Evolutionary conservation across 2,888 invertebrate genomes (phyloP), one percentile per base, ranked within the genome.

Genomic region (Oligia fasciuncula): DNA sequence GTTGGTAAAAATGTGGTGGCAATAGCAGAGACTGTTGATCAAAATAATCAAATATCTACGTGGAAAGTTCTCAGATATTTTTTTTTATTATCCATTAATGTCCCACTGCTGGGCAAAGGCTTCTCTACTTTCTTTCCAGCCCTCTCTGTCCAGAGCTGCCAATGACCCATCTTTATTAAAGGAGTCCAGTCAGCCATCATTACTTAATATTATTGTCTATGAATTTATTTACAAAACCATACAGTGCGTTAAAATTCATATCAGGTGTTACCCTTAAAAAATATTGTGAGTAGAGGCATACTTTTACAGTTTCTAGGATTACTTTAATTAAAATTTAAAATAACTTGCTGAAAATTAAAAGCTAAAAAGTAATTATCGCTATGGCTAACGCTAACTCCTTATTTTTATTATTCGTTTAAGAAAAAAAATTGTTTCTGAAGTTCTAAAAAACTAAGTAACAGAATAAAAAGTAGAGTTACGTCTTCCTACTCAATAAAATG

Each of bases 401-500:
- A 17, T 19, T 35, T n/a, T 17, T 40, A n/a, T 29, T 6, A 19
- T 74, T 71, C n/a, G 19, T n/a, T 23, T 49, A 5, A 46, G 11
- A 46, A 43, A 43, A 43, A 43, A 43, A 6, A 43, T 6, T 40
- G 40, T 5, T 40, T 6, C 0, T 17, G n/a, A 43, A 14, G 14
- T 51, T 54, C 8, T 49, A 23, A n/a, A 6, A 5, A 46, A 69
- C n/a, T 43, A 57, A 60, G 14, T n/a, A 57, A 43, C 49, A n/a
- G 0, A 67, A 43, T 19, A 19, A 19, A 40, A 68, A 46, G 17
- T 65, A 66, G 69, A 63, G 23, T 62, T 66, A 19, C 68, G 60
- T 62, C 68, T 69, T 35, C 6, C 14, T 17, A 62, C 40, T 63
- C 14, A 77, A 66, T 74, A 17, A 66, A 68, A 74, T 72, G 5